A percentile compares a stretch with the other conserved stretches of the same genome.
phyloP scores from a whole-genome alignment of 2,888 invertebrate species.

The Drosophila flavopinicola region DNA sequence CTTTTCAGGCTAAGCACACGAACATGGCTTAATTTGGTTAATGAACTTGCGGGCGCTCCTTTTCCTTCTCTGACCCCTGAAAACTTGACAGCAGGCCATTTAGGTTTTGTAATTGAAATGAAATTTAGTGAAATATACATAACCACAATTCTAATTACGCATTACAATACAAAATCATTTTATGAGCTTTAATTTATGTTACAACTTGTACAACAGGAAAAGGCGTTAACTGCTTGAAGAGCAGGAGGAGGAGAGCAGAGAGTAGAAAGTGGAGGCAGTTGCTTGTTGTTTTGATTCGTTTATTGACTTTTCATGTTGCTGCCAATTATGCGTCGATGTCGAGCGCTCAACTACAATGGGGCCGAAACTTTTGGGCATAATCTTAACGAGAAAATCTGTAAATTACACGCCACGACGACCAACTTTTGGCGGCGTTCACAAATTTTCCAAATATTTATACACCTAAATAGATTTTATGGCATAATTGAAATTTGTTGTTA shows the following conservation, averaged over 20 bases:
- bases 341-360: conserved; percentile 57
- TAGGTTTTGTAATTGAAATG: conserved; percentile 61
- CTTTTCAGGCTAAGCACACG: conserved; percentile 36
- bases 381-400: conserved; percentile 78
- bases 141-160: conserved; percentile 56
- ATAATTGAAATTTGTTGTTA: conserved; percentile 79
- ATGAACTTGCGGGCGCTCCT: conserved; percentile 58
- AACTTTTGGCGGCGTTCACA: conserved; percentile 50
- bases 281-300: conserved; percentile 54
- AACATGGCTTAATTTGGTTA: conserved; percentile 64
- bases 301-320: conserved; percentile 75
- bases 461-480: conserved; percentile 79
- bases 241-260: background rate
- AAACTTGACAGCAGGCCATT: conserved; percentile 25
- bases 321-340: conserved; percentile 68
- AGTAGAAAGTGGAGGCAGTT: background rate
- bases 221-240: background rate
- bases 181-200: conserved; percentile 52
- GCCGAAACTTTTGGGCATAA: conserved; percentile 67
- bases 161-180: conserved; percentile 46
- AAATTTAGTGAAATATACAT: conserved; percentile 59
- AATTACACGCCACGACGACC: conserved; percentile 66
- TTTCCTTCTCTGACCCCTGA: conserved; percentile 7
- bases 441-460: conserved; percentile 75
- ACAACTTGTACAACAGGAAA: conserved; percentile 33